Conservation (phyloP, 92 coral and sea anemone genomes). For the Phenganax marumi region DNA sequence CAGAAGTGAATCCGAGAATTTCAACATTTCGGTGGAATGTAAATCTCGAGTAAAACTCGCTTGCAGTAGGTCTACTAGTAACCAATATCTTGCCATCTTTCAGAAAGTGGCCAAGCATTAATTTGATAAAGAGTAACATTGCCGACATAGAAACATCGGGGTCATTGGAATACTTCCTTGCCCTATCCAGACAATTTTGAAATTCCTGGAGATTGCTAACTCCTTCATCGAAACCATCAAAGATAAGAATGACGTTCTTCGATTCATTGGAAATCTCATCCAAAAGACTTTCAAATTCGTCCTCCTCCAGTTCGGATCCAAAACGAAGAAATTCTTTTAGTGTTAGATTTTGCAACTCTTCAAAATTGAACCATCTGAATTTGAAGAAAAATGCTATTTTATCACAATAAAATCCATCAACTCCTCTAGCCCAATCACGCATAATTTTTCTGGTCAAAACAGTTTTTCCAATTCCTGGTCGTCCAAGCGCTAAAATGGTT, state of each 20-base stretch:
- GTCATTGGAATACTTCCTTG: not conserved
- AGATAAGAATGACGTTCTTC: constrained; percentile 43
- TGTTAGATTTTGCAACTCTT: constrained; percentile 16
- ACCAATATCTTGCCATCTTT: constrained; percentile 58
- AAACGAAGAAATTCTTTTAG: constrained; percentile 39
- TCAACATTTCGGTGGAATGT: constrained; percentile 49
- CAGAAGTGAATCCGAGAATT: constrained; percentile 59
- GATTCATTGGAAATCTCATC: constrained; percentile 30
- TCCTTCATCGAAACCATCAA: constrained; percentile 69
- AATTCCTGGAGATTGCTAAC: not conserved
- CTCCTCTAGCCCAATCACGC: constrained; percentile 46
- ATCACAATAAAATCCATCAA: not conserved
- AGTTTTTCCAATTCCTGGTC: constrained; percentile 69
- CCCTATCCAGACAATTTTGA: not conserved
- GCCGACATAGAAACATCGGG: constrained; percentile 25
- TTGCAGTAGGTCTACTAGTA: constrained; percentile 55
- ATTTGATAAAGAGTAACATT: constrained; percentile 51
- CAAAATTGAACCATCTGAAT: not conserved
- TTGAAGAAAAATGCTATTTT: not conserved
- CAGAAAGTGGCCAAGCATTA: constrained; percentile 38
- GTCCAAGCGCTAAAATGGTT: constrained; percentile 38
- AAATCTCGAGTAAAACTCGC: constrained; percentile 24
- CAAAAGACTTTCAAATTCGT: not conserved
- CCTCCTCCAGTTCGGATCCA: not conserved
- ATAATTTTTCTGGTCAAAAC: constrained; percentile 48